Base-by-base conservation (phyloP, 2,888 invertebrate genomes). In the Cephonodes hylas region DNA sequence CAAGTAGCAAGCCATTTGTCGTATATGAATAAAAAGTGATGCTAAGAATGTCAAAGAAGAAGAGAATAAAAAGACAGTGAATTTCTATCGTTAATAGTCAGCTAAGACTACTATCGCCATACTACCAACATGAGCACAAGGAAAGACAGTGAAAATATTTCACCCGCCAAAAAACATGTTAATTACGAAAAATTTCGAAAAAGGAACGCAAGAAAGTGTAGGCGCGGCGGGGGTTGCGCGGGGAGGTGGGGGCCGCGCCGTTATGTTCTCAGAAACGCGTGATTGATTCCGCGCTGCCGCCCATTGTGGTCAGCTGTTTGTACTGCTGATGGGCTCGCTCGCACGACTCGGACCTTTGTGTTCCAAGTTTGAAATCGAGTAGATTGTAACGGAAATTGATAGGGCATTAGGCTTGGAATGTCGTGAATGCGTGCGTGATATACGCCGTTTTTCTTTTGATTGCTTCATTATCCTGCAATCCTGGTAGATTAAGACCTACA, bases 141-240 rank as follows among this genome's bases (percentile, higher is more conserved):
- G 20, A 27, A 10, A n/a, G 15, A 38, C 68, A 64, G 61, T 64
- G 61, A 64, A 66, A 65, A n/a, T 18, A 44, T 44, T 44, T 31
- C 20, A 59, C n/a, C 25, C n/a, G 64, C 70, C 71, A 70, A 81
- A 83, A 86, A 84, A 79, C 77, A 69, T 77, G 76, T 82, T 88
- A 88, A 88, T 89, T 86, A 84, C 81, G 77, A 81, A 83, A 85
- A 83, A 84, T 82, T 84, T 84, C 80, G 79, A 80, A 86, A 83
- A 83, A 81, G 81, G 84, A 80, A 81, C 78, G 78, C 75, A 82
- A 79, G 81, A 84, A 84, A 81, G 81, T 77, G 76, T 76, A 81
- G 79, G 77, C 80, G 77, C 73, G 75, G 65, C 70, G 70, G 67
- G 8, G 22, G 42, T 48, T 23, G 42, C 2, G 63, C 66, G 61